phyloP scores from a whole-genome alignment of 2,888 invertebrate genomes.

The Patella caerulea region DNA sequence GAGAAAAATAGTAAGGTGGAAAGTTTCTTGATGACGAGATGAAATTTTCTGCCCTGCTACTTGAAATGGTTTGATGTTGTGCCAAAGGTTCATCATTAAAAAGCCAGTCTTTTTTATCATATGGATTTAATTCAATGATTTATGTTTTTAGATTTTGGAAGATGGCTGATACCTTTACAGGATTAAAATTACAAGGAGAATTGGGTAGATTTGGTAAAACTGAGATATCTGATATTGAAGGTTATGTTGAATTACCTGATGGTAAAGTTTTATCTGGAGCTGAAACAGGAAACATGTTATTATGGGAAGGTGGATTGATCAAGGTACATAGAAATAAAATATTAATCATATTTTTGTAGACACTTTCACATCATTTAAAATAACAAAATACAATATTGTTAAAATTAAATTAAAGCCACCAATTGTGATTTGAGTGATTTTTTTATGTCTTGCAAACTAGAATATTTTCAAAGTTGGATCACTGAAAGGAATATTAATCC shows the following conservation, averaged over 20 bases:
- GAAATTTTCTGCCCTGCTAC: too few species aligned
- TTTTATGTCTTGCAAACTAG: too few species aligned
- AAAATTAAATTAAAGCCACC: too few species aligned
- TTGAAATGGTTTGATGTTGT: not conserved
- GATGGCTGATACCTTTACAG: slow-evolving; percentile 91
- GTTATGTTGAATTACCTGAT: slow-evolving; percentile 88
- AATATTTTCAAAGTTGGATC: too few species aligned
- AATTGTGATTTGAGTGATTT: too few species aligned
- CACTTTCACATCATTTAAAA: too few species aligned
- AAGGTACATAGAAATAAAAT: slow-evolving; percentile 74
- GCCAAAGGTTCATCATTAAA: not conserved
- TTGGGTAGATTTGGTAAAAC: slow-evolving; percentile 93
- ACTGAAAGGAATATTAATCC: too few species aligned
- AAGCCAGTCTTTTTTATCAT: not conserved
- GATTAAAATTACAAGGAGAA: slow-evolving; percentile 88
- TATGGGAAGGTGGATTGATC: slow-evolving; percentile 92
- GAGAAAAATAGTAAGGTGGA: too few species aligned
- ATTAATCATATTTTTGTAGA: too few species aligned
- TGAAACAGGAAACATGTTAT: slow-evolving; percentile 91
- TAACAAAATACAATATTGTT: too few species aligned
- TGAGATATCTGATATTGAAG: slow-evolving; percentile 89
- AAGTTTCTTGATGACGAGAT: too few species aligned
- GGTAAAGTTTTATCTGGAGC: slow-evolving; percentile 92
- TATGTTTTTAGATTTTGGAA: slow-evolving; percentile 86
- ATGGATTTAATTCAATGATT: not conserved